Evolutionary conservation across 2,797 vertebrate species (phyloP).

Genomic region (Pampus argenteus): DNA sequence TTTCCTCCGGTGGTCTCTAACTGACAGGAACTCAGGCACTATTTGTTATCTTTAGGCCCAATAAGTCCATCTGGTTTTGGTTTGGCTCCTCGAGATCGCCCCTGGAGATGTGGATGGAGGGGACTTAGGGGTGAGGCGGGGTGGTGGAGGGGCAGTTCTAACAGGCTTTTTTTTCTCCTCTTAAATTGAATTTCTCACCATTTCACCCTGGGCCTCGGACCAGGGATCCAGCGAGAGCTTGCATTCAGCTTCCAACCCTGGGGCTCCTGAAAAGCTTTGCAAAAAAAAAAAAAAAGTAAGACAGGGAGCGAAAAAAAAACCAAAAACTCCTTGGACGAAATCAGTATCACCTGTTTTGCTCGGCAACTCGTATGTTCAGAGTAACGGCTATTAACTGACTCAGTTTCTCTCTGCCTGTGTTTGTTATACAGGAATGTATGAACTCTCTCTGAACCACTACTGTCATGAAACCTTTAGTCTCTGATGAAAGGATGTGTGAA

Average conservation of each 20-base stretch:
- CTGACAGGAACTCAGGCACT: conserved; percentile 89
- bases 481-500: conserved; percentile 75
- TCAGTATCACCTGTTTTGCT: conserved; percentile 94
- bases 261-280: conserved; percentile 78
- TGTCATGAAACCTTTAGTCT: conserved; percentile 77
- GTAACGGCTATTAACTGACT: conserved; percentile 87
- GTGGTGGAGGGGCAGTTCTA: conserved; percentile 77
- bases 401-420: conserved; percentile 79
- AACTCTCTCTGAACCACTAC: conserved; percentile 86
- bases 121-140: conserved; percentile 77
- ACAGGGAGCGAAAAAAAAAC: conserved; percentile 15
- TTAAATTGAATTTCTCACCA: conserved; percentile 98
- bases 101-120: conserved; percentile 86
- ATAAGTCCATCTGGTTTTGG: conserved; percentile 99
- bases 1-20: conserved; percentile 91
- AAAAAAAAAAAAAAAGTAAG: conserved; percentile 35
- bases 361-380: conserved; percentile 86
- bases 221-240: conserved; percentile 84
- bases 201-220: conserved; percentile 89
- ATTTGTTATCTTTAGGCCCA: conserved; percentile 97
- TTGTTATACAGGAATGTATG: conserved; percentile 81
- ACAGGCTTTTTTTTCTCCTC: conserved; percentile 71
- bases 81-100: conserved; percentile 94
- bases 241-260: conserved; percentile 83
- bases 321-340: conserved; percentile 83